Conservation (phyloP, 2,797 vertebrate genomes). For the Anas georgica region DNA sequence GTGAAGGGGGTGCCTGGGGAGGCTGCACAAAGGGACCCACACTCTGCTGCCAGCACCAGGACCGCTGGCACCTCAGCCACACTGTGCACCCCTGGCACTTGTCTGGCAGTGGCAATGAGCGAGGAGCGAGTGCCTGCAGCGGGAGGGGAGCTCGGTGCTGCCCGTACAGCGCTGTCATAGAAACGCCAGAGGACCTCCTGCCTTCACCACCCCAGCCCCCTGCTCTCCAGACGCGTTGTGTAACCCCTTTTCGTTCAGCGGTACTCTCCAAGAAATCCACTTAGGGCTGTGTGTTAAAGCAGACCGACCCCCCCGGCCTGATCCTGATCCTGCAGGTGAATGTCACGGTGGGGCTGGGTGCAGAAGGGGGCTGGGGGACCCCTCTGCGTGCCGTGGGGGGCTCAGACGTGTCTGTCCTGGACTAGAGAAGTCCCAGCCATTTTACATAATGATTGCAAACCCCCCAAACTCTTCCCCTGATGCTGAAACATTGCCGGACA, state of each 20-base stretch:
- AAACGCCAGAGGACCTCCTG: constrained; percentile 31
- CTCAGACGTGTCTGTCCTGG: background rate
- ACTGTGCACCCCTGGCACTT: constrained; percentile 1
- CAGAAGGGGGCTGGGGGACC: background rate
- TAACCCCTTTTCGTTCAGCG: constrained; percentile 44
- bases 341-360: fast-evolving
- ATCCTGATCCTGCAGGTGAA: background rate
- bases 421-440: background rate
- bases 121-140: background rate
- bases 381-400: background rate
- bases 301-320: background rate
- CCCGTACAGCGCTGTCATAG: constrained; percentile 32
- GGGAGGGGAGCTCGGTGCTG: background rate
- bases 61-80: background rate
- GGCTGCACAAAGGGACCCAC: constrained; percentile 15
- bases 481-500: background rate
- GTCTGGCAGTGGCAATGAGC: background rate
- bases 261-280: constrained; percentile 42
- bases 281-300: background rate
- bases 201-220: background rate
- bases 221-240: constrained; percentile 7
- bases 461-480: background rate
- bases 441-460: background rate
- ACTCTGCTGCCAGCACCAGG: background rate
- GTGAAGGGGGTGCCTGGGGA: background rate